Base-by-base conservation (phyloP, 2,888 invertebrate genomes). In the Rhagophthalmus giganteus region DNA sequence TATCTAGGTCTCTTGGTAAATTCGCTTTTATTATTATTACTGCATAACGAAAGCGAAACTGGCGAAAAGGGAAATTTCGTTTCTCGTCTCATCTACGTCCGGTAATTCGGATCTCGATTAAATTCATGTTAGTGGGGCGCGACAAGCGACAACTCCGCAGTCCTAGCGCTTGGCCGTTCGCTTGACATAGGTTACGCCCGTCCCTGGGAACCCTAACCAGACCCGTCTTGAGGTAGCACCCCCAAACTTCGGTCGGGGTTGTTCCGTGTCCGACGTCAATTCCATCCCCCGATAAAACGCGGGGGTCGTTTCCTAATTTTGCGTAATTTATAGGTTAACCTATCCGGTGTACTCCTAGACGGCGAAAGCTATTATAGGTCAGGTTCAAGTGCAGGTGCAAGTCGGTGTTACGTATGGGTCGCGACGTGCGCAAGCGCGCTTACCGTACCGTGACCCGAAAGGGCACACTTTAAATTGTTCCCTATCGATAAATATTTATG, bases 361-460 rank as follows among this genome's bases (percentile, higher is more conserved):
- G 25, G 60, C 60, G 57, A 56, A 61, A 54, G 61, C 67, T 66
- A 68, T 73, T 71, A 68, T 72, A 71, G 74, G 74, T 74, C 74
- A 75, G 74, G 74, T 74, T 75, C 74, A 75, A 75, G 74, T 73
- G 70, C 74, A 74, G 72, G 71, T 74, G 73, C 68, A 70, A 65
- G 60, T 61, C 58, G 59, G 53, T 60, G 61, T 66, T 61, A n/a
- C n/a, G n/a, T n/a, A n/a, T n/a, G n/a, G 63, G 53, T 65, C 60
- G 64, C 68, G 69, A n/a, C 67, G 54, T 66, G 69, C 68, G 67
- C 54, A 12, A 24, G 50, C 27, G 42, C 33, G n/a, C n/a, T n/a
- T n/a, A n/a, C n/a, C n/a, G 33, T 28, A 13, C 48, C 48, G 47
- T 42, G 48, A 48, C 53, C 52, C 46, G 52, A 40, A 52, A n/a